Conservation (phyloP, 2,113 vertebrate genomes). For the Python bivittatus region DNA sequence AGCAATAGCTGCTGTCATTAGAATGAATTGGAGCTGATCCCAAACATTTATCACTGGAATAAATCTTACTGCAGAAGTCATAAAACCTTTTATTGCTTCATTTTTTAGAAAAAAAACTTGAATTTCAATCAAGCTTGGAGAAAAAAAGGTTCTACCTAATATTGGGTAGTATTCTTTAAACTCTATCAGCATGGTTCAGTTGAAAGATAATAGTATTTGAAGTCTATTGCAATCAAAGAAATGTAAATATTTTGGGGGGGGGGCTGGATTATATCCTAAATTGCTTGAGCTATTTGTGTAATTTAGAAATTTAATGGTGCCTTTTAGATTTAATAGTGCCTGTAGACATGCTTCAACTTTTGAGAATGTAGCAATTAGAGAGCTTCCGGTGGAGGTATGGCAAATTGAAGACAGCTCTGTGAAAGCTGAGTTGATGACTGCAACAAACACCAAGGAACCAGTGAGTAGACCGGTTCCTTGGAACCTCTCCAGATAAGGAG, state of each 20-base stretch:
- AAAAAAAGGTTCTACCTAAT: background rate
- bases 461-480: background rate
- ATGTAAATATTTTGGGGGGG: background rate
- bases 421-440: background rate
- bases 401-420: background rate
- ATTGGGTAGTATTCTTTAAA: background rate
- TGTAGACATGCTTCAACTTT: background rate
- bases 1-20: background rate
- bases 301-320: background rate
- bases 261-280: background rate
- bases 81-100: background rate
- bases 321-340: background rate
- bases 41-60: background rate
- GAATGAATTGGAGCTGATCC: background rate
- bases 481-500: background rate
- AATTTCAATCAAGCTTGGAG: background rate
- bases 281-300: background rate
- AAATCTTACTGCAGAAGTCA: background rate
- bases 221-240: background rate
- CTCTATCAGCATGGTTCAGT: background rate
- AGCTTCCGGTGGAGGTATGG: background rate
- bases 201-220: background rate
- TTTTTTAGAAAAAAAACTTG: background rate
- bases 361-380: background rate
- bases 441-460: background rate